Conservation (phyloP, 2,797 vertebrate species). For the Pantherophis vulpinus region DNA sequence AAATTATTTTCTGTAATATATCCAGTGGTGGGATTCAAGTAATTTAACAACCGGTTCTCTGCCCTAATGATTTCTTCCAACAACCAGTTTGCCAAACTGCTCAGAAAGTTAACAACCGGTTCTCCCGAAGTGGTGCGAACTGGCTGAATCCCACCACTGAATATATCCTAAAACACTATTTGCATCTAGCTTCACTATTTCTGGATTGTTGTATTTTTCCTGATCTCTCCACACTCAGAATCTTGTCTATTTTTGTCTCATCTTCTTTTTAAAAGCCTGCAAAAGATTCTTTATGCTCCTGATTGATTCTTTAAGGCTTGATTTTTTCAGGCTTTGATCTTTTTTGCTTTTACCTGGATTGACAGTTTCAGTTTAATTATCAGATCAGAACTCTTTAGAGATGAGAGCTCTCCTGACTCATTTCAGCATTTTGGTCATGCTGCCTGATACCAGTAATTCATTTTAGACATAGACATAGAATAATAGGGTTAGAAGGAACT, state of each 20-base stretch:
- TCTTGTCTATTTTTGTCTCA: background rate
- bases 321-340: background rate
- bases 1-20: background rate
- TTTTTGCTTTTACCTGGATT: background rate
- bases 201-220: background rate
- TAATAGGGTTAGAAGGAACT: background rate
- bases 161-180: background rate
- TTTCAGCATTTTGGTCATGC: background rate
- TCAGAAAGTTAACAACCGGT: too few species aligned
- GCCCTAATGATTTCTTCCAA: too few species aligned
- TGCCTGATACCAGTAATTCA: background rate
- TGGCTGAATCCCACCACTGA: too few species aligned
- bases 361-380: background rate
- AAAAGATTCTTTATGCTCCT: background rate
- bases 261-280: background rate
- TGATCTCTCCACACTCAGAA: background rate
- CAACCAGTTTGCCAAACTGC: too few species aligned
- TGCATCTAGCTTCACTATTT: background rate
- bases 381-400: background rate
- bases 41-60: too few species aligned
- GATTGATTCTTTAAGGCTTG: background rate
- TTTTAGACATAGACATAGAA: background rate
- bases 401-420: background rate
- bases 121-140: too few species aligned
- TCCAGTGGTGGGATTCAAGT: background rate